These are phyloP conservation scores for Ictalurus furcatus DNA, from an alignment of 2,113 vertebrate species.

Conservation along the genomic window DNA sequence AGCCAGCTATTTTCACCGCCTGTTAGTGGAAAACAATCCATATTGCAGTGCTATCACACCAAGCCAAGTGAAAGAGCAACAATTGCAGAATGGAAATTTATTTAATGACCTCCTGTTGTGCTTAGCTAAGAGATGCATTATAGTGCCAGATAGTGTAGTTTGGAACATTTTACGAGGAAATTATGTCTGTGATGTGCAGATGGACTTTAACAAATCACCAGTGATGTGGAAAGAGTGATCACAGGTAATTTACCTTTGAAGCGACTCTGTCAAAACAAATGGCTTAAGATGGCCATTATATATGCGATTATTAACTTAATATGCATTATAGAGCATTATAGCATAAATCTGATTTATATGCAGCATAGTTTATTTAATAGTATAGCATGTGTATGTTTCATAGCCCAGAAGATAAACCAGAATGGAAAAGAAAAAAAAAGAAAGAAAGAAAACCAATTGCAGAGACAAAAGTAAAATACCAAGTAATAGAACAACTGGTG, in stretches of 20 bases:
- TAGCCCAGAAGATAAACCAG: neutral
- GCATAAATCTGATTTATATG: neutral
- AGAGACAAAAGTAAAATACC: neutral
- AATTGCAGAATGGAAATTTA: conserved; percentile 42
- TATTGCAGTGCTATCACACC: conserved; percentile 28
- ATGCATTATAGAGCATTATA: too few relatives aligned
- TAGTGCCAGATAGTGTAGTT: conserved; percentile 4
- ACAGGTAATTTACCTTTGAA: neutral
- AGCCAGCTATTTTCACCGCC: conserved; percentile 44
- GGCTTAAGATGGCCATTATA: neutral
- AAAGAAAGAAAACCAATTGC: neutral
- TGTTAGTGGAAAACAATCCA: conserved; percentile 51
- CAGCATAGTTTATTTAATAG: neutral
- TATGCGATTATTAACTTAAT: neutral
- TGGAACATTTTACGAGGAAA: neutral
- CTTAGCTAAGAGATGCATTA: conserved; percentile 16
- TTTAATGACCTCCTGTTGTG: conserved; percentile 52
- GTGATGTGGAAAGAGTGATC: conserved; percentile 5
- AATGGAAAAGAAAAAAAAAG: neutral
- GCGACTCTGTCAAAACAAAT: neutral
- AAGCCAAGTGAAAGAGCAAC: conserved; percentile 46
- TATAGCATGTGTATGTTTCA: neutral
- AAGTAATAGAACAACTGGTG: neutral
- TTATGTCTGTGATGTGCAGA: conserved; percentile 12
- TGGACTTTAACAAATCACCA: conserved; percentile 25